phyloP scores from a whole-genome alignment of 2,113 vertebrate species.

The Cyrtonyx montezumae region DNA sequence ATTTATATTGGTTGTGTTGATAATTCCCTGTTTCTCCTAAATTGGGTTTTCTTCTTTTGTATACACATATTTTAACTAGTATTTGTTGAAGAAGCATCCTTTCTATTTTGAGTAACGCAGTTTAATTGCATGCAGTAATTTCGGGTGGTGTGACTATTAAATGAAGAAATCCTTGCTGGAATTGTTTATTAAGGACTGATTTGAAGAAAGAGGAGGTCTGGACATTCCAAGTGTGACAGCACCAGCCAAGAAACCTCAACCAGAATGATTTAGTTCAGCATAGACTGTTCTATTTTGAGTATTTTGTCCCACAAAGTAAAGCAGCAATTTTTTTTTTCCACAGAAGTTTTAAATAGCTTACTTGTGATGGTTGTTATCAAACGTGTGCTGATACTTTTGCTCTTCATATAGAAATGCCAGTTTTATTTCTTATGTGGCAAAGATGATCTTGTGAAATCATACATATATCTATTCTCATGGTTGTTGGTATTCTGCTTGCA shows the following conservation, averaged over 20 bases:
- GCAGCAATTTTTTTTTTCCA: neutral
- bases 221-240: neutral
- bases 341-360: neutral
- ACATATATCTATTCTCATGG: neutral
- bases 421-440: neutral
- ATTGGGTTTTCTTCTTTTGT: slow-evolving; percentile 14
- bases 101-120: slow-evolving; percentile 20
- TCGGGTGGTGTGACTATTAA: neutral
- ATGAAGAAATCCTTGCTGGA: neutral
- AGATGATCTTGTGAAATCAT: neutral
- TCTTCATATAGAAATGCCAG: neutral
- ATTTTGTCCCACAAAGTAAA: slow-evolving; percentile 3
- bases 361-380: neutral
- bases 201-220: neutral
- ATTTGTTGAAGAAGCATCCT: neutral
- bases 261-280: neutral
- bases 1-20: neutral
- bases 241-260: slow-evolving; percentile 9
- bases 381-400: neutral
- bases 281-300: neutral
- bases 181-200: neutral
- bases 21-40: slow-evolving; percentile 7
- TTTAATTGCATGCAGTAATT: neutral
- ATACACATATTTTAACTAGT: neutral
- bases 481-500: neutral